phyloP scores from a whole-genome alignment of 2,888 invertebrate species.

The Diploptera punctata region DNA sequence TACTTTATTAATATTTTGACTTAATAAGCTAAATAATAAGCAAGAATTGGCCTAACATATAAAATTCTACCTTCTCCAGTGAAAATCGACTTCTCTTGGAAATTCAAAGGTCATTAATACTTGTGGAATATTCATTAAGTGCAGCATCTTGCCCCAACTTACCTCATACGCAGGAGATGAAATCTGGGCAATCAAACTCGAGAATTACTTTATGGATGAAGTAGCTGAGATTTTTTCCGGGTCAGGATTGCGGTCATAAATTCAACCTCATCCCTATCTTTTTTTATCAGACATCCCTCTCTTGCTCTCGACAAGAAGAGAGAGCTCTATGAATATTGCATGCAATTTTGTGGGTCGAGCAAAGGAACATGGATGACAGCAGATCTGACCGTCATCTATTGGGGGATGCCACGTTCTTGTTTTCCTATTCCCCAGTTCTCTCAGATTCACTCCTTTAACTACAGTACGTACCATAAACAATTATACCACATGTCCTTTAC shows the following conservation, averaged over 20 bases:
- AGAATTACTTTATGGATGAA: slow-evolving; percentile 5
- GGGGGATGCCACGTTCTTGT: background rate
- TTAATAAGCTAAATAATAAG: no score
- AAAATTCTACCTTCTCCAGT: no score
- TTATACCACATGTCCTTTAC: no score
- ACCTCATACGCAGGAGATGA: no score
- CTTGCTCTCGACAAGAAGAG: background rate
- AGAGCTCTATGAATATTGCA: slow-evolving; percentile 38
- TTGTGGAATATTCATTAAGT: no score
- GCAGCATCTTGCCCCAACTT: no score
- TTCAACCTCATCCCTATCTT: background rate
- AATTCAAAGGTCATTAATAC: no score
- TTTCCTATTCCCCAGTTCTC: slow-evolving; percentile 9
- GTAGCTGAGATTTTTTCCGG: slow-evolving; percentile 14
- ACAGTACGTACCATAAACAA: background rate
- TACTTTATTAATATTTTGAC: no score
- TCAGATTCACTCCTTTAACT: slow-evolving; percentile 12
- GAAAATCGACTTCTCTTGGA: no score
- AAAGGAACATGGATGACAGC: slow-evolving; percentile 33
- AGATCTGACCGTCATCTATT: slow-evolving; percentile 26
- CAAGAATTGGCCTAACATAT: no score
- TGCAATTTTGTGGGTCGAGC: slow-evolving; percentile 34
- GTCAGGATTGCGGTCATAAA: slow-evolving; percentile 28
- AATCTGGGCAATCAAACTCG: slow-evolving; percentile 10
- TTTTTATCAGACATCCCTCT: background rate